Evolutionary conservation across 2,113 vertebrate genomes (phyloP), one percentile per base, ranked within the genome.

Genomic region (Cisticola juncidis): DNA sequence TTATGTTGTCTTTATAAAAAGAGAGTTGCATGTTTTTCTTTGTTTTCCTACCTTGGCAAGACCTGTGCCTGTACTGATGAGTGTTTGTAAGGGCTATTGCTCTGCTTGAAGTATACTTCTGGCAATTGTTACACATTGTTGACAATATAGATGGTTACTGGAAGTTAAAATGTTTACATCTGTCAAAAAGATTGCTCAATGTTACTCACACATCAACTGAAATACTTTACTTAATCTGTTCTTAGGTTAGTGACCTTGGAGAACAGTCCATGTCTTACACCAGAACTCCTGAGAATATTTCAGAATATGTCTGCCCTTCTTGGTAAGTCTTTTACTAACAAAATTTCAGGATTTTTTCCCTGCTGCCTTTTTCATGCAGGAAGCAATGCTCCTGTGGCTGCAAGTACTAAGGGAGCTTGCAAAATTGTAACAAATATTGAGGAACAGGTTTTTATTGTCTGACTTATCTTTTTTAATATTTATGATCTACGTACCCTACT

Each of bases 221-320:
- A 94, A 29, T 56, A 60, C 61, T 45, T 95, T 71, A 4, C 47
- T 70, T 73, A 5, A 78, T 85, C 61, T 94, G 1, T 77, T 93
- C 33, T 26, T 98, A 99, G 99, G 99, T 98, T 99, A 98, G 99
- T 99, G 95, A 99, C 99, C 6, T 96, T 99, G 97, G 99, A 99
- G 96, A 99, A 99, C 93, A 98, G 99, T 86, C 99, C 99, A 16
- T 98, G 98, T 91, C 97, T 99, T 94, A 99, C 98, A 66, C 98
- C 98, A 9, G 99, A 99, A 92, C 98, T 99, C 68, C 98, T 99
- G 91, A 98, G 98, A 96, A 98, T 99, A 96, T 99, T 99, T 98
- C 99, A 99, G 95, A 99, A 99, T 96, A 99, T 99, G 99, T 98
- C 99, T 42, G 96, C 99, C 47, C 98, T 99, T 96, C 98, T 99